Evolutionary conservation across 2,888 invertebrate genomes (phyloP), one percentile per base, ranked within the genome.

Genomic region (Lumbricus terrestris): DNA sequence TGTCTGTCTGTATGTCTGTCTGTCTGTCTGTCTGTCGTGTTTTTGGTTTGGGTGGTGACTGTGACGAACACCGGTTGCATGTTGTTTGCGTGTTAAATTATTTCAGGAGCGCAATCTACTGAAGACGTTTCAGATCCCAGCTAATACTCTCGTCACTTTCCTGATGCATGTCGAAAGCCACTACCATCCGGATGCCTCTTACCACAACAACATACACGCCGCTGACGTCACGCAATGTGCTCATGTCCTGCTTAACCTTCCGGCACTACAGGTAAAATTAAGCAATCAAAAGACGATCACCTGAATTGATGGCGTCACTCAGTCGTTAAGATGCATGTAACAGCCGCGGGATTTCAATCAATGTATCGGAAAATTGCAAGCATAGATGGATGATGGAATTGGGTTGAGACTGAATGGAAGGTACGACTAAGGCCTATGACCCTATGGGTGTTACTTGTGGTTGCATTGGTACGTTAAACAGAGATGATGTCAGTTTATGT

Each of bases 211-310:
- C 94, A 96, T 98, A 93, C 99, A 99, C 95, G 99, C 99, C 90
- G 99, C 99, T 92, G 99, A 99, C 95, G 99, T 99, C 92, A 97
- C 98, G 91, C 99, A 99, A 96, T 98, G 98, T 93, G 98, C 98
- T 91, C 97, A 99, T 95, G 98, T 98, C 93, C 96, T 99, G 93
- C 97, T 99, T 93, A 97, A 98, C 95, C 98, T 98, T 91, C 98
- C 98, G 90, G 99, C 98, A 91, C 96, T 99, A 92, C 98, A 99
- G 95, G 96, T 97, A 94, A 34, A 33, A 69, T n/a, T n/a, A n/a
- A n/a, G n/a, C 69, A 15, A 69, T 29, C n/a, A n/a, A n/a, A n/a
- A 69, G 69, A 69, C 69, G 6, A 29, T 69, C 69, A 69, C 69
- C 69, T 69, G n/a, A n/a, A n/a, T n/a, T n/a, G n/a, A n/a, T n/a